Conservation (phyloP, 2,113 vertebrate species). For the Oryzias melastigma region DNA sequence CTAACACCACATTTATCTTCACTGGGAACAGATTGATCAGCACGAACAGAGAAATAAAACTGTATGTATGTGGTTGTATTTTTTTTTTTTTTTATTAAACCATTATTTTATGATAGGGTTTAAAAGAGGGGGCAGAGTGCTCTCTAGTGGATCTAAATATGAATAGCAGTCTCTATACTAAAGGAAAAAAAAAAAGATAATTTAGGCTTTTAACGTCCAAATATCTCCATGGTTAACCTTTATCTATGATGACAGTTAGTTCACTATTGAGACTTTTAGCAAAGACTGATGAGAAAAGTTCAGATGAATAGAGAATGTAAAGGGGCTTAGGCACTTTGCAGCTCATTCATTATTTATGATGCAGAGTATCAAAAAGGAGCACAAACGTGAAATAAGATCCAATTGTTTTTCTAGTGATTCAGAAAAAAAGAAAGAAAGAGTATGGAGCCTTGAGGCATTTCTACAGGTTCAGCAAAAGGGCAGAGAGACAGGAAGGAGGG, state of each 20-base stretch:
- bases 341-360: too few relatives aligned
- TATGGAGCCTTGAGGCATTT: slow-evolving; percentile 40
- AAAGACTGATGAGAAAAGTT: not conserved
- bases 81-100: not conserved
- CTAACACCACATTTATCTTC: too few relatives aligned
- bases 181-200: not conserved
- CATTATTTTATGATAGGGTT: not conserved
- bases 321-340: too few relatives aligned
- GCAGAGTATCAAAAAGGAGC: not conserved
- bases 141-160: slow-evolving; percentile 37
- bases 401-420: slow-evolving; percentile 53
- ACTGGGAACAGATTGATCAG: too few relatives aligned
- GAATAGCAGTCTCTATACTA: slow-evolving; percentile 11
- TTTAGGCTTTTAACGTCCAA: slow-evolving; percentile 1
- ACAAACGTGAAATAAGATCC: slow-evolving; percentile 20
- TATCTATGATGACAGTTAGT: not conserved
- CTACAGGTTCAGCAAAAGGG: slow-evolving; percentile 61
- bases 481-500: slow-evolving; percentile 22
- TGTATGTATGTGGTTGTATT: not conserved
- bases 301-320: too few relatives aligned
- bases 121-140: slow-evolving; percentile 22
- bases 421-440: slow-evolving; percentile 38
- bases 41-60: too few relatives aligned
- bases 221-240: not conserved
- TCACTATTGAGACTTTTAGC: not conserved